Base-by-base conservation (phyloP, 2,113 vertebrate genomes). In the Coryphaenoides rupestris region DNA sequence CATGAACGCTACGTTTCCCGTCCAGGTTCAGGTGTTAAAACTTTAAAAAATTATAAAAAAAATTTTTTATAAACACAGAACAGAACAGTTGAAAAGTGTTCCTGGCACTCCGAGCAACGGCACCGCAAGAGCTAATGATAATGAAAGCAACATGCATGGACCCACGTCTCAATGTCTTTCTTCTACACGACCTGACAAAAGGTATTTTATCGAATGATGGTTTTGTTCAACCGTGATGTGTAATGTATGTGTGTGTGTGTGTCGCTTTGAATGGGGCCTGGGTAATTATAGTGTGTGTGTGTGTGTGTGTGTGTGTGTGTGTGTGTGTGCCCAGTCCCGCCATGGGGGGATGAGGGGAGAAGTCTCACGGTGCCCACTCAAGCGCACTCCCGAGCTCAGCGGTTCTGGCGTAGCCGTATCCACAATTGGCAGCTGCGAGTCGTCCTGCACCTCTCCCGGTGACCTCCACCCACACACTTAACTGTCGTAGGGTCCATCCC, bases 331-430 rank as follows among this genome's bases (percentile, higher is more conserved):
- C n/a, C n/a, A n/a, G n/a, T n/a, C n/a, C 65, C 23, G 55, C 21
- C n/a, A n/a, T n/a, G 26, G 52, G 26, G 47, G 57, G 58, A 55
- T 59, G 60, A 63, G 73, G 59, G 74, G 68, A 60, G 74, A 67
- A 77, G 62, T 60, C 64, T 74, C 40, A n/a, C n/a, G 65, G 69
- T 63, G 72, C n/a, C n/a, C n/a, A n/a, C n/a, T n/a, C n/a, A n/a
- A n/a, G n/a, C n/a, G n/a, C n/a, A n/a, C n/a, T n/a, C n/a, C n/a
- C n/a, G n/a, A n/a, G n/a, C n/a, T n/a, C n/a, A n/a, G n/a, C n/a
- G n/a, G n/a, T n/a, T n/a, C n/a, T n/a, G n/a, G n/a, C n/a, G n/a
- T n/a, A n/a, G n/a, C n/a, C n/a, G n/a, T n/a, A n/a, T n/a, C n/a
- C n/a, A n/a, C n/a, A n/a, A n/a, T n/a, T n/a, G n/a, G n/a, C n/a